phyloP scores from a whole-genome alignment of 2,888 invertebrate species.

The Cremastinae sp. region DNA sequence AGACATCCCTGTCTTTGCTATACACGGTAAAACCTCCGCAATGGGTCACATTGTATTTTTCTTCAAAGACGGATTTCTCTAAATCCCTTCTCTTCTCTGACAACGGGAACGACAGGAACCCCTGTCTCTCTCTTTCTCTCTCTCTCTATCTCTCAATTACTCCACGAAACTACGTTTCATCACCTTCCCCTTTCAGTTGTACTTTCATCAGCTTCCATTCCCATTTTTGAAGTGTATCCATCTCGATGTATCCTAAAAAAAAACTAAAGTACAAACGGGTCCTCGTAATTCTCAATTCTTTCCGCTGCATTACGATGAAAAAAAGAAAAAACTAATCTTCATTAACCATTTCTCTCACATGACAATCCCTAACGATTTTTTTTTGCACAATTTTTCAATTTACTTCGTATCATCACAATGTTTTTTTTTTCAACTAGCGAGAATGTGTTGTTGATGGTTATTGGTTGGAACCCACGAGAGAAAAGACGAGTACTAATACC shows the following conservation, averaged over 20 bases:
- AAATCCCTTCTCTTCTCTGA: constrained; percentile 67
- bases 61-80: constrained; percentile 73
- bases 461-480: not conserved
- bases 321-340: no score
- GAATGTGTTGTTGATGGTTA: not conserved
- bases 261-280: no score
- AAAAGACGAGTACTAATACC: constrained; percentile 14
- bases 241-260: no score
- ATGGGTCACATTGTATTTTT: constrained; percentile 71
- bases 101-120: not conserved
- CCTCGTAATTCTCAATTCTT: no score
- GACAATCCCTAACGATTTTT: no score
- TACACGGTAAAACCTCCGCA: constrained; percentile 56
- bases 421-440: not conserved
- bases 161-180: not conserved
- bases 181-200: not conserved
- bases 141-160: not conserved
- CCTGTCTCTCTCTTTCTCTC: constrained; percentile 3
- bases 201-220: constrained; percentile 26
- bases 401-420: not conserved
- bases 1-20: constrained; percentile 36
- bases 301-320: no score
- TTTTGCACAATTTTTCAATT: not conserved
- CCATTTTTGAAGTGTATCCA: no score
- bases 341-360: no score